phyloP scores from a whole-genome alignment of 2,113 vertebrate species.

The Ophthalmolycus amberensis region DNA sequence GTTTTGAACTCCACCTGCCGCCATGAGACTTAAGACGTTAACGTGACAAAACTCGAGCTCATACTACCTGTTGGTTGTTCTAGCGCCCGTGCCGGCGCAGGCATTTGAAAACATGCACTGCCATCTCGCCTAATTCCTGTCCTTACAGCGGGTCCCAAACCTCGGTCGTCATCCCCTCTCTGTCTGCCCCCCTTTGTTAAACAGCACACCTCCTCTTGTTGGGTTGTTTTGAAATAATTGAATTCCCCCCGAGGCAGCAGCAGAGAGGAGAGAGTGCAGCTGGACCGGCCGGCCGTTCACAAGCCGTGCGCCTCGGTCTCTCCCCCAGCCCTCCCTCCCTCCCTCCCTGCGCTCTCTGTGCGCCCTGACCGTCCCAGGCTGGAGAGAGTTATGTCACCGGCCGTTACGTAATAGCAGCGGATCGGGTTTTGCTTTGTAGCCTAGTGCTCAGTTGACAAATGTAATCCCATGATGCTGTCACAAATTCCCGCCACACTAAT shows the following conservation, averaged over 20 bases:
- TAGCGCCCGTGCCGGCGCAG: slow-evolving; percentile 79
- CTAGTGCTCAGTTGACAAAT: slow-evolving; percentile 66
- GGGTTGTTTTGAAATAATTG: slow-evolving; percentile 50
- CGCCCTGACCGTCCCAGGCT: slow-evolving; percentile 61
- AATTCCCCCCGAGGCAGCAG: slow-evolving; percentile 35
- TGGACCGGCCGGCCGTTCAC: slow-evolving; percentile 54
- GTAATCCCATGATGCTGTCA: slow-evolving; percentile 70
- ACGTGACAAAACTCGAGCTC: background rate
- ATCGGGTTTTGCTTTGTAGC: slow-evolving; percentile 71
- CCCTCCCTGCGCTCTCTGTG: slow-evolving; percentile 32
- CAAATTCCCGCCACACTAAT: slow-evolving; percentile 53
- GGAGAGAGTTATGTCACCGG: slow-evolving; percentile 79
- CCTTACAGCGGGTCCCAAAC: slow-evolving; percentile 31
- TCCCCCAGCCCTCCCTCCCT: background rate
- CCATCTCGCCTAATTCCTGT: slow-evolving; percentile 61
- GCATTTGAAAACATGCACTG: slow-evolving; percentile 74
- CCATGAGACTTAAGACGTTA: background rate
- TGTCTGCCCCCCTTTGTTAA: background rate
- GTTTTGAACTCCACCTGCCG: background rate
- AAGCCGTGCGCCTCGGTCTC: slow-evolving; percentile 31
- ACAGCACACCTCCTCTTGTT: slow-evolving; percentile 29
- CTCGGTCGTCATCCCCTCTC: slow-evolving; percentile 29
- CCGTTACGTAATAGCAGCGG: slow-evolving; percentile 77
- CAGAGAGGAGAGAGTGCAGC: slow-evolving; percentile 45
- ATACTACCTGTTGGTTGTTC: slow-evolving; percentile 62